phyloP scores from a whole-genome alignment of 2,113 vertebrate genomes.

The Spea bombifrons region DNA sequence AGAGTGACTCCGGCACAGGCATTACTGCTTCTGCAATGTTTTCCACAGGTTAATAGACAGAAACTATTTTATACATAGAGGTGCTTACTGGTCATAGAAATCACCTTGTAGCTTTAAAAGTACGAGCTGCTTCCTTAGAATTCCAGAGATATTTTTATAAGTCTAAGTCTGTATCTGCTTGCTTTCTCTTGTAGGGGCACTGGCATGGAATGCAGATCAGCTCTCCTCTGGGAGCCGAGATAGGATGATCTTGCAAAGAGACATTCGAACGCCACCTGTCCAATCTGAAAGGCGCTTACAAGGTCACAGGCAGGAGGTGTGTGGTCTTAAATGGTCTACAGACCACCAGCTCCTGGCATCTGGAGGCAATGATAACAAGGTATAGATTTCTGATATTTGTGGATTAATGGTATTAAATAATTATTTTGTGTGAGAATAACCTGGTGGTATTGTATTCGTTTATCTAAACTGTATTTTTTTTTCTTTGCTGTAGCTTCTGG shows the following conservation, averaged over 20 bases:
- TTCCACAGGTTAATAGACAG: too few species aligned
- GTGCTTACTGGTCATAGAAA: too few species aligned
- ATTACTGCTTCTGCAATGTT: too few species aligned
- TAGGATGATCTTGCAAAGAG: constrained; percentile 92
- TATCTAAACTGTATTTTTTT: not conserved
- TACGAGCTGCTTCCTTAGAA: too few species aligned
- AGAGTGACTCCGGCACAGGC: too few species aligned
- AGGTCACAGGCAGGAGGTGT: constrained; percentile 96
- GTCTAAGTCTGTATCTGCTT: not conserved
- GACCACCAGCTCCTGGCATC: constrained; percentile 97
- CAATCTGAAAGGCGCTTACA: constrained; percentile 93
- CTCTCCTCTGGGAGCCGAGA: constrained; percentile 92
- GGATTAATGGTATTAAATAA: too few species aligned
- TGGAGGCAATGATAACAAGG: constrained; percentile 97
- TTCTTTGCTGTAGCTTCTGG: constrained; percentile 74
- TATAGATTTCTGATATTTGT: constrained; percentile 46
- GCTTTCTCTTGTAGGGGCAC: constrained; percentile 69
- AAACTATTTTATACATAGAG: too few species aligned
- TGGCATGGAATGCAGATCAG: constrained; percentile 97
- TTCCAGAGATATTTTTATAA: not conserved
- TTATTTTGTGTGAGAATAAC: too few species aligned
- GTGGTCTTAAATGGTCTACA: constrained; percentile 96
- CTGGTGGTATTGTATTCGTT: too few species aligned
- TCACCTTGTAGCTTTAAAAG: too few species aligned
- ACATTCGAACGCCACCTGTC: constrained; percentile 86